A percentile compares a stretch with the other conserved stretches of the same genome.
Evolutionary conservation across 2,888 invertebrate species (phyloP).

Genomic region (Pterostichus madidus): DNA sequence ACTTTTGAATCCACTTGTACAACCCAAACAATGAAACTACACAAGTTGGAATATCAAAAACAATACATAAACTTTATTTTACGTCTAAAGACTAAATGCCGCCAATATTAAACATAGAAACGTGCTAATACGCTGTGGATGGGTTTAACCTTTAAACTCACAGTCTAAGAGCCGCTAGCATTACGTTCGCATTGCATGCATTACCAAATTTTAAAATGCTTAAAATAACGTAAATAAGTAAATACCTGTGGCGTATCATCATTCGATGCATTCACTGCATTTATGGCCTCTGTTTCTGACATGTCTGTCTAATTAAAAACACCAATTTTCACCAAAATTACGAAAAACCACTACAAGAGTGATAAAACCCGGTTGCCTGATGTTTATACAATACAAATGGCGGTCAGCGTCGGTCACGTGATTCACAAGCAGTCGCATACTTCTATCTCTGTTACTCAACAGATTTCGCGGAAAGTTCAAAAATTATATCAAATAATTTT

Average conservation of each 20-base stretch:
- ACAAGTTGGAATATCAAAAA: background rate
- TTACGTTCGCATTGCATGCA: constrained; percentile 76
- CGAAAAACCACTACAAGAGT: constrained; percentile 75
- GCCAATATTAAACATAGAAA: constrained; percentile 46
- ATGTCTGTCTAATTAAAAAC: constrained; percentile 72
- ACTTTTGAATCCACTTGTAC: constrained; percentile 21
- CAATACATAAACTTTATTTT: constrained; percentile 12
- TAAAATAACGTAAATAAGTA: constrained; percentile 67
- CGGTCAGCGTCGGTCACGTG: constrained; percentile 83
- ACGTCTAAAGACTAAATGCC: background rate
- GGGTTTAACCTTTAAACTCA: constrained; percentile 73
- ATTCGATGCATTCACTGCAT: constrained; percentile 74
- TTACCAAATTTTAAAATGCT: constrained; percentile 70
- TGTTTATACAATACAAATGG: constrained; percentile 82
- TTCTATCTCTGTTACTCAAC: constrained; percentile 18
- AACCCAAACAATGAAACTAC: constrained; percentile 1
- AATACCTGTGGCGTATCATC: constrained; percentile 76
- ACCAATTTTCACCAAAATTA: constrained; percentile 75
- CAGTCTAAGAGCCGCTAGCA: constrained; percentile 74
- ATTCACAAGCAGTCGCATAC: constrained; percentile 68
- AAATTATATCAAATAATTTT: constrained; percentile 1
- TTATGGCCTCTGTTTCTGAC: constrained; percentile 76
- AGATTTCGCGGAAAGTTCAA: constrained; percentile 48
- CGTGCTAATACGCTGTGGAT: constrained; percentile 67
- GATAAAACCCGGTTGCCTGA: constrained; percentile 78